Percentiles rank a stretch among this genome's conserved stretches.
phyloP scores from a whole-genome alignment of 2,888 invertebrate genomes.

The Caenorhabditis becei region DNA sequence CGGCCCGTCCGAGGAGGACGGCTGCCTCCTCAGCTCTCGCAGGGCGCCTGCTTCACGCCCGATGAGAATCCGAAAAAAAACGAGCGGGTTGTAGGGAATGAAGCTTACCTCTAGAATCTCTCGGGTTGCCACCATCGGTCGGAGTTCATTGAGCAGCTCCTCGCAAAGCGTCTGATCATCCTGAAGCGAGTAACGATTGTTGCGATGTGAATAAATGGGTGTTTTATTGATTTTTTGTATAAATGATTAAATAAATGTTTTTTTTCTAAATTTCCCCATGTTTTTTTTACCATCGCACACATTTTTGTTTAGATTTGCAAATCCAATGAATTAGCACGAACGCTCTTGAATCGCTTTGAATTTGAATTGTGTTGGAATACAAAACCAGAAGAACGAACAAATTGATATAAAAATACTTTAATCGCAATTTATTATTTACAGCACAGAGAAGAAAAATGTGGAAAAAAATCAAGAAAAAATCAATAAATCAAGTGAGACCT shows the following conservation, averaged over 20 bases:
- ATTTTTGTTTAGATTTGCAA: too few relatives aligned
- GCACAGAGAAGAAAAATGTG: slow-evolving; percentile 1
- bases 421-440: slow-evolving; percentile 7
- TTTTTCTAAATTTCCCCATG: too few relatives aligned
- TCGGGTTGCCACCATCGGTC: slow-evolving; percentile 68
- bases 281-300: too few relatives aligned
- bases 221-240: not conserved
- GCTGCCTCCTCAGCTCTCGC: slow-evolving; percentile 33
- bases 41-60: slow-evolving; percentile 32
- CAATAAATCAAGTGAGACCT: not conserved
- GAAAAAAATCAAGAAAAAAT: not conserved
- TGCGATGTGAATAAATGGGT: not conserved
- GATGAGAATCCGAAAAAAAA: slow-evolving; percentile 13
- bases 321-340: too few relatives aligned
- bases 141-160: slow-evolving; percentile 67
- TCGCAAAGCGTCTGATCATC: slow-evolving; percentile 59
- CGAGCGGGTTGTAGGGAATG: not conserved
- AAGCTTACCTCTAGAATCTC: slow-evolving; percentile 74
- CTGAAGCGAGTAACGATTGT: slow-evolving; percentile 51
- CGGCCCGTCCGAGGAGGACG: slow-evolving; percentile 51
- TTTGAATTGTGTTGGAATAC: too few relatives aligned
- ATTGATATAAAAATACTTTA: not conserved
- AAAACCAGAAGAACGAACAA: too few relatives aligned
- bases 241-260: too few relatives aligned
- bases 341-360: too few relatives aligned